Evolutionary conservation across 2,888 invertebrate species (phyloP).

Genomic region (Drosophila austrosaltans): DNA sequence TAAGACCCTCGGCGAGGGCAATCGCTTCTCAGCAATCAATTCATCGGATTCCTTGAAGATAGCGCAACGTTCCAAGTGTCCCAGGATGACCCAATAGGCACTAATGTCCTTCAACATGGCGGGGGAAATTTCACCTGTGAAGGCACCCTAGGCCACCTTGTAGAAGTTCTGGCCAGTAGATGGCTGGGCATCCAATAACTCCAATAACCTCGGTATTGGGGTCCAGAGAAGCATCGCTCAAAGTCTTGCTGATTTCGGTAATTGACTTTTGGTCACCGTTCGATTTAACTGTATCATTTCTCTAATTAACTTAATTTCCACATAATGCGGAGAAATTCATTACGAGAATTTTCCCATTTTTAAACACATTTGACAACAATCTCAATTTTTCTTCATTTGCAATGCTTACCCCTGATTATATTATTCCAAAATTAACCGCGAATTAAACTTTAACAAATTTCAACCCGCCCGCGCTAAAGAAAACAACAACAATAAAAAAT

Average conservation of each 20-base stretch:
- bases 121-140: slow-evolving; percentile 98
- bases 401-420: too few relatives aligned
- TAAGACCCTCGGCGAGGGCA: slow-evolving; percentile 89
- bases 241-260: slow-evolving; percentile 90
- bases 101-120: slow-evolving; percentile 98
- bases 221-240: slow-evolving; percentile 91
- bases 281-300: slow-evolving; percentile 79
- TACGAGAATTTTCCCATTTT: too few relatives aligned
- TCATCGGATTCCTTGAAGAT: slow-evolving; percentile 93
- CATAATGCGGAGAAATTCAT: too few relatives aligned
- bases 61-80: slow-evolving; percentile 98
- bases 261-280: slow-evolving; percentile 95
- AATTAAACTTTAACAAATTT: too few relatives aligned
- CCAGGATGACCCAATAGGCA: slow-evolving; percentile 96
- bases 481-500: too few relatives aligned
- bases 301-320: too few relatives aligned
- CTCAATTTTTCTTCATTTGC: too few relatives aligned
- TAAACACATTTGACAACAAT: too few relatives aligned
- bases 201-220: slow-evolving; percentile 90
- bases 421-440: too few relatives aligned
- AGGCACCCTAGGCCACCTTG: slow-evolving; percentile 95
- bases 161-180: slow-evolving; percentile 95
- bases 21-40: slow-evolving; percentile 88
- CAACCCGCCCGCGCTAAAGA: too few relatives aligned
- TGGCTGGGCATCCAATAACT: slow-evolving; percentile 94